Conservation (phyloP, 1,140 invertebrate genomes). For the Drosophila miranda region DNA sequence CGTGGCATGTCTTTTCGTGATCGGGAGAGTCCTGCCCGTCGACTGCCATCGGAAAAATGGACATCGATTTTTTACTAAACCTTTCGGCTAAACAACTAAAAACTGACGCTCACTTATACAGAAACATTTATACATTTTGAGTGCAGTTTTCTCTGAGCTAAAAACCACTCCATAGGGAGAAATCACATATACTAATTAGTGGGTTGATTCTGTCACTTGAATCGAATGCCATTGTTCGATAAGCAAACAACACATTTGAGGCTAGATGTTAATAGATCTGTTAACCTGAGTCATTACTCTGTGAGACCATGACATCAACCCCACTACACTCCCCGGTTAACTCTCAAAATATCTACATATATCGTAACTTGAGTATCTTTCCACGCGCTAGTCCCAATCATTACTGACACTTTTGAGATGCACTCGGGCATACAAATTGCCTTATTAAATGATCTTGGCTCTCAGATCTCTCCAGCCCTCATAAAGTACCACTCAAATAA, state of each 20-base stretch:
- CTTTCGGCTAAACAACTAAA: constrained; percentile 9
- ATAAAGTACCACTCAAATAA: background rate
- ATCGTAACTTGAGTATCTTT: no score
- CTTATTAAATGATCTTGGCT: constrained; percentile 9
- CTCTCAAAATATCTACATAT: no score
- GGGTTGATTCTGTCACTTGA: constrained; percentile 22
- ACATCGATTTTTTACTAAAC: no score
- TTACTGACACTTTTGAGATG: background rate
- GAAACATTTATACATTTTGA: background rate
- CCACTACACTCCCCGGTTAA: background rate
- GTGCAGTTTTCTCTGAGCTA: background rate
- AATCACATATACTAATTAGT: constrained; percentile 16
- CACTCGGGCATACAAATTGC: background rate
- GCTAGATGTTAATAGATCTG: constrained; percentile 20
- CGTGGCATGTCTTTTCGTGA: no score
- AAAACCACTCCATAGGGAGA: background rate
- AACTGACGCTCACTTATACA: no score
- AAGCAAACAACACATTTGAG: constrained; percentile 36
- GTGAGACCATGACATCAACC: background rate
- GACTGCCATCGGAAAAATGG: no score
- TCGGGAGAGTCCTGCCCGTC: no score
- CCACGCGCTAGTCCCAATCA: no score
- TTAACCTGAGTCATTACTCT: constrained; percentile 6
- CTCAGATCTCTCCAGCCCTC: background rate
- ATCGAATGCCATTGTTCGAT: constrained; percentile 10